Conservation (phyloP, 2,888 invertebrate species). For the Drosophila lacicola region DNA sequence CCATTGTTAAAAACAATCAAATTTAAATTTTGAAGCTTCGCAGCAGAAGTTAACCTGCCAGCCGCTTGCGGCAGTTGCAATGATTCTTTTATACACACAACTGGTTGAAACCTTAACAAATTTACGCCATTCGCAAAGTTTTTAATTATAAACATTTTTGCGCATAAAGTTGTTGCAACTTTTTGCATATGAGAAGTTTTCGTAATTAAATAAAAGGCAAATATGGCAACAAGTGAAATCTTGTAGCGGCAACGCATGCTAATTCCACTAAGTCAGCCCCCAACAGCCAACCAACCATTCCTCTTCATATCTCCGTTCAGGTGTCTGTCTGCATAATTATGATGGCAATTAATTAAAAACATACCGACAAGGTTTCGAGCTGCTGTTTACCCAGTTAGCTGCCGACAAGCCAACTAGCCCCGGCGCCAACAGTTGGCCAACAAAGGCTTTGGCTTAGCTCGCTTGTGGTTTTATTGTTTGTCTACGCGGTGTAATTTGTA, state of each 20-base stretch:
- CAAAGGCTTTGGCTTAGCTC: conserved; percentile 40
- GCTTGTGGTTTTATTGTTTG: conserved; percentile 51
- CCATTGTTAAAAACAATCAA: conserved; percentile 61
- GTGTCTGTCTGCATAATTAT: conserved; percentile 57
- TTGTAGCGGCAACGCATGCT: conserved; percentile 25
- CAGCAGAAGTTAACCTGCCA: conserved; percentile 30
- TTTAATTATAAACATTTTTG: conserved; percentile 53
- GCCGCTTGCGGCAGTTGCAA: conserved; percentile 17
- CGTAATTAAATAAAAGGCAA: conserved; percentile 52
- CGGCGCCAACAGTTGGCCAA: conserved; percentile 57
- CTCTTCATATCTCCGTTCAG: not conserved
- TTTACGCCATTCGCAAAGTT: conserved; percentile 31
- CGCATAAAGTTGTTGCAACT: conserved; percentile 36
- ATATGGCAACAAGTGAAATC: conserved; percentile 47
- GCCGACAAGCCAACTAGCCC: conserved; percentile 19
- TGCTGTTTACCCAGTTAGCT: conserved; percentile 17
- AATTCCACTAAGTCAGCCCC: conserved; percentile 8
- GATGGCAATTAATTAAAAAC: conserved; percentile 68
- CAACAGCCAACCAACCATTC: no score
- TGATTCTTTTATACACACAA: conserved; percentile 16
- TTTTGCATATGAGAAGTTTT: conserved; percentile 45
- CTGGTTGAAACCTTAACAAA: conserved; percentile 25
- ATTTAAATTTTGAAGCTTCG: conserved; percentile 47
- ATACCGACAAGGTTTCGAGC: conserved; percentile 51
- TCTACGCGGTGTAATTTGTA: conserved; percentile 50